A percentile compares a stretch with the other conserved stretches of the same genome.
Evolutionary conservation across 2,797 vertebrate genomes (phyloP).

Genomic region (Manis pentadactyla): DNA sequence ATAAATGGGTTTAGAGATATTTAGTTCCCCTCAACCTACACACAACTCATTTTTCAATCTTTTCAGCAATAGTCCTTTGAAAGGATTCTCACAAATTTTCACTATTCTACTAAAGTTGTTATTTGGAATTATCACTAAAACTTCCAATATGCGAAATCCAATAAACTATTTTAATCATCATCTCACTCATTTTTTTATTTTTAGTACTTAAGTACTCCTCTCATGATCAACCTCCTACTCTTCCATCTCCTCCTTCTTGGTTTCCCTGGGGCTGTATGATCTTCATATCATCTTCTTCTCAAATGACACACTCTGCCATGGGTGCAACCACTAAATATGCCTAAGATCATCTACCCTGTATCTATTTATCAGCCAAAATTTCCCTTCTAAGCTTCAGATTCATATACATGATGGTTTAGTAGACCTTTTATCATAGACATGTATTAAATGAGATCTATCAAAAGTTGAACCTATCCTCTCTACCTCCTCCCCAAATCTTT

Average conservation of each 20-base stretch:
- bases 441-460: neutral
- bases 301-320: neutral
- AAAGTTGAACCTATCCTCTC: neutral
- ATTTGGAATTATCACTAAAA: neutral
- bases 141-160: neutral
- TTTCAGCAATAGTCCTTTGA: neutral
- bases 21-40: neutral
- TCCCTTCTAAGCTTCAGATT: constrained; percentile 14
- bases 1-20: neutral
- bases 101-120: neutral
- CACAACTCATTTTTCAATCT: neutral
- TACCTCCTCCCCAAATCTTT: neutral
- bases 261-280: neutral
- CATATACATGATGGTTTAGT: neutral
- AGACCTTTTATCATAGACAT: neutral
- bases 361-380: neutral
- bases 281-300: neutral
- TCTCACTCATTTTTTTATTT: neutral
- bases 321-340: neutral
- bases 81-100: neutral
- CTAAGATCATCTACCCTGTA: neutral
- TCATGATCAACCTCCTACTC: neutral
- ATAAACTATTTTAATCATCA: neutral
- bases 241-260: neutral
- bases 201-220: neutral